Evolutionary conservation across 2,888 invertebrate genomes (phyloP), one percentile per base, ranked within the genome.

Genomic region (Melitaea athalia): DNA sequence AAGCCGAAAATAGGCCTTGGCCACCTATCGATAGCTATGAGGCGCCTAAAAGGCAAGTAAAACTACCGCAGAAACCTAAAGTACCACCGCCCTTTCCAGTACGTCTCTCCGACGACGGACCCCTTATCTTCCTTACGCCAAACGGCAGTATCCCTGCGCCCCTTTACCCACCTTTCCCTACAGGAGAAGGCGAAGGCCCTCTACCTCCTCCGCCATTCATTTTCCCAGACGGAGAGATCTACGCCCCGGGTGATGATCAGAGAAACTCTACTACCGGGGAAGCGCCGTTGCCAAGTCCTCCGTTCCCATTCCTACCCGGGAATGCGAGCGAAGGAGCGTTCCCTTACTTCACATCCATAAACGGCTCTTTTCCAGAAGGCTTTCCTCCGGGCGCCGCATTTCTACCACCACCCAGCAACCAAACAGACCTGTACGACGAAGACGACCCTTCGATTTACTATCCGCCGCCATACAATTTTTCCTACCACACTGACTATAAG

Each of bases 11-110:
- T 64, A 88, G 86, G 73, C 89, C 91, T 75, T 97, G 97, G 97
- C 94, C 96, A 63, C 95, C 97, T 31, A 96, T 98, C 76, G 98
- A 98, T 83, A 94, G 96, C 84, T 98, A 96, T 86, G 94, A 95
- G 86, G 97, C 97, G 74, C 97, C 97, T 38, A 93, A 94, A 81
- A 94, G 97, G 79, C 97, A 96, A 89, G 96, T 98, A 82, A 97
- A 97, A 89, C 94, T 98, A 80, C 97, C 97, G 55, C 89, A 95
- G 63, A 95, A 95, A 86, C 97, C 97, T 11, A 95, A 95, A 88
- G 95, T 97, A 79, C 97, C 98, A 88, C 98, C 98, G 94, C 98
- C 98, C 92, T 98, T 98, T 95, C 98, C 98, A 85, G 96, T 98
- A 89, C 97, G 96, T 92, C 95, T 98, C 88, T 94, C 94, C 87